Conservation (phyloP, 2,888 invertebrate species). For the Tillus elongatus region DNA sequence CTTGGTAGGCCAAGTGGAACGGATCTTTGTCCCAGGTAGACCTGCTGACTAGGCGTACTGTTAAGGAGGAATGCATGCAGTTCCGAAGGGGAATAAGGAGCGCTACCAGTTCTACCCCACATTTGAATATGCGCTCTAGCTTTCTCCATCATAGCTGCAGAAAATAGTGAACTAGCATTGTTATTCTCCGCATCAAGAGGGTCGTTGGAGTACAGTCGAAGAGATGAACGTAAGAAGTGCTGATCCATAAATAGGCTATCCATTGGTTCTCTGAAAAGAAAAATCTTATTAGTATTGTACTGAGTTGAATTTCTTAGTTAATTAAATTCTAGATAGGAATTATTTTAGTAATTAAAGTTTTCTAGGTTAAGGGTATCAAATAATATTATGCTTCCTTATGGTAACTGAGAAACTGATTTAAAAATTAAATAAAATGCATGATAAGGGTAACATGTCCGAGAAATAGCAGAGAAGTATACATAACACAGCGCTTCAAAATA, state of each 20-base stretch:
- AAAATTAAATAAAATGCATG: too few relatives aligned
- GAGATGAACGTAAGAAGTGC: slow-evolving; percentile 55
- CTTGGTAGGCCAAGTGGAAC: slow-evolving; percentile 38
- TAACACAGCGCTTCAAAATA: too few relatives aligned
- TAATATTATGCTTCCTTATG: too few relatives aligned
- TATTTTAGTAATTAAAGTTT: too few relatives aligned
- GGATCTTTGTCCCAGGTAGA: slow-evolving; percentile 36
- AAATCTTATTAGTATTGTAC: slow-evolving; percentile 8
- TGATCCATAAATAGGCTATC: slow-evolving; percentile 72
- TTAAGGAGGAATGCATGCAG: slow-evolving; percentile 40
- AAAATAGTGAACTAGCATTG: slow-evolving; percentile 40
- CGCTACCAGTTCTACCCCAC: slow-evolving; percentile 44
- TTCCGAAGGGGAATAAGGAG: slow-evolving; percentile 47
- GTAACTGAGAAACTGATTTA: too few relatives aligned
- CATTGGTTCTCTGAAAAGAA: slow-evolving; percentile 58
- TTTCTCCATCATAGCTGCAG: slow-evolving; percentile 51
- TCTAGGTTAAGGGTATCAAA: too few relatives aligned
- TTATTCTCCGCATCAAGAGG: slow-evolving; percentile 45
- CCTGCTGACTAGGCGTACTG: slow-evolving; percentile 34
- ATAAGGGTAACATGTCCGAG: too few relatives aligned
- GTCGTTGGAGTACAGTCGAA: slow-evolving; percentile 49
- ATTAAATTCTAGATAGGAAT: slow-evolving; percentile 2
- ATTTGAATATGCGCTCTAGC: slow-evolving; percentile 45
- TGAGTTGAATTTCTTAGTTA: not conserved
- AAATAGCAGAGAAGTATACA: too few relatives aligned